Evolutionary conservation across 1,140 invertebrate species (phyloP).

Genomic region (Bombus waltoni): DNA sequence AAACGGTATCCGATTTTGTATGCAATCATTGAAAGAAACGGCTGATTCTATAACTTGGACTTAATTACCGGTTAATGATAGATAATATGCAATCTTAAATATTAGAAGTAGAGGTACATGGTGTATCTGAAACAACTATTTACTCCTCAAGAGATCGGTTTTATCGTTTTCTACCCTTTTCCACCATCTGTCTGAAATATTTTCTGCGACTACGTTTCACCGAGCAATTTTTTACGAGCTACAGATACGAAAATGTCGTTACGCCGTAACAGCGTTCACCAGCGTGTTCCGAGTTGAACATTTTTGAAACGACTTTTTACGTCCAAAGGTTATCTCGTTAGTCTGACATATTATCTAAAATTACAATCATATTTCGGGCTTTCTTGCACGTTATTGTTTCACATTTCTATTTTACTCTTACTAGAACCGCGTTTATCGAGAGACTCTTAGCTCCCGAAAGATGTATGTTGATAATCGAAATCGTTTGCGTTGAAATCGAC

Average conservation of each 20-base stretch:
- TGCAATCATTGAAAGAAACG: neutral
- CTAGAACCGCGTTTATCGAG: too few relatives aligned
- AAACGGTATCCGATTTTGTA: neutral
- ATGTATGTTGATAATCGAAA: neutral
- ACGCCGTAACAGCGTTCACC: neutral
- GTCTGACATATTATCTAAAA: neutral
- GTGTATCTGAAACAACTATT: too few relatives aligned
- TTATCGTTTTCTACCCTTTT: too few relatives aligned
- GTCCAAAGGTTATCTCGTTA: too few relatives aligned
- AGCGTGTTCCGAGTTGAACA: neutral
- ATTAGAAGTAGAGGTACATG: too few relatives aligned
- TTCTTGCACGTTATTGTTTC: neutral
- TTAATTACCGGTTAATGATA: neutral
- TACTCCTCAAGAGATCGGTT: too few relatives aligned
- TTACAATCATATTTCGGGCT: neutral
- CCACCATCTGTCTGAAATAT: neutral
- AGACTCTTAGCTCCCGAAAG: neutral
- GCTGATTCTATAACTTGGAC: neutral
- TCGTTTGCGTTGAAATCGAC: neutral
- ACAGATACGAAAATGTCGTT: neutral
- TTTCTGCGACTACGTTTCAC: neutral
- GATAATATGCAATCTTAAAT: neutral
- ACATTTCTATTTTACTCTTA: neutral
- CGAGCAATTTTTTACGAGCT: neutral
- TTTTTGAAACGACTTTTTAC: neutral